Evolutionary conservation across 2,888 invertebrate species (phyloP).

Genomic region (Coleophora flavipennella): DNA sequence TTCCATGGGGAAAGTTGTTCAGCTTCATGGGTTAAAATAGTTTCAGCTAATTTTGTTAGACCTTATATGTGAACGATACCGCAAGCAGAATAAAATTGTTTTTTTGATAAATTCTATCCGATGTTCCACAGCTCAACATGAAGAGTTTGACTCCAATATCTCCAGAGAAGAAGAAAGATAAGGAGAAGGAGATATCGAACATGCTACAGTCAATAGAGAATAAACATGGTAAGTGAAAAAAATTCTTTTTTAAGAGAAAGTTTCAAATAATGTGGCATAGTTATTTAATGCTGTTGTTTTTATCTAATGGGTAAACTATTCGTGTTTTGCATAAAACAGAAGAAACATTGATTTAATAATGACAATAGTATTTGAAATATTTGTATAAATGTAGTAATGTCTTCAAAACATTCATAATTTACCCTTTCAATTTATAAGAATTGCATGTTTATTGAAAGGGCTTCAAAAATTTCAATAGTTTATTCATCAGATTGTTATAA

Average conservation of each 20-base stretch:
- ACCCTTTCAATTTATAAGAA: slow-evolving; percentile 65
- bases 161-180: slow-evolving; percentile 76
- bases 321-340: slow-evolving; percentile 50
- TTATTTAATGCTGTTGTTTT: too few relatives aligned
- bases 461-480: slow-evolving; percentile 74
- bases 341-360: not conserved
- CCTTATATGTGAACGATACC: too few relatives aligned
- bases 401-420: slow-evolving; percentile 71
- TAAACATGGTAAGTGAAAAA: slow-evolving; percentile 82
- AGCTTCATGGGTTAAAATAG: too few relatives aligned
- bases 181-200: slow-evolving; percentile 80
- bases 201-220: slow-evolving; percentile 85
- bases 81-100: not conserved
- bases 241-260: not conserved
- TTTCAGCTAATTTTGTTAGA: too few relatives aligned
- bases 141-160: slow-evolving; percentile 73
- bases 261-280: slow-evolving; percentile 12
- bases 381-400: slow-evolving; percentile 2
- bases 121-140: slow-evolving; percentile 67
- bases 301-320: slow-evolving; percentile 68
- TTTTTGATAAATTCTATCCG: not conserved
- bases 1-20: too few relatives aligned
- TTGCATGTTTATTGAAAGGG: slow-evolving; percentile 64
- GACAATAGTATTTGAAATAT: not conserved
- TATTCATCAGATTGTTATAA: slow-evolving; percentile 76